These are phyloP conservation scores for Atta colombica DNA, from an alignment of 1,140 invertebrate species.

Conservation along the genomic window DNA sequence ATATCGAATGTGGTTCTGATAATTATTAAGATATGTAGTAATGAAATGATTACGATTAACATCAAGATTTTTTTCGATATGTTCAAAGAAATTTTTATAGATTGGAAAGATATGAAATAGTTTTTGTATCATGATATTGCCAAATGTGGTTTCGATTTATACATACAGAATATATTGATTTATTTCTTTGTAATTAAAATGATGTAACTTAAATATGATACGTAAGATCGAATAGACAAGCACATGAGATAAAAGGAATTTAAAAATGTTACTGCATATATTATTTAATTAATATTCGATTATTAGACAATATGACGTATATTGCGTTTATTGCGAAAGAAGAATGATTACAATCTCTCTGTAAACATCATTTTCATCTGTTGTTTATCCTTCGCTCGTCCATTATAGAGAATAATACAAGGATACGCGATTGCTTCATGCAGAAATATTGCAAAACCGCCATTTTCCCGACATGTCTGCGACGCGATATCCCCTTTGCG, in stretches of 20 bases:
- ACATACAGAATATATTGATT: background rate
- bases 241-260: background rate
- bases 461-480: constrained; percentile 8
- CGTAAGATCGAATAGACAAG: background rate
- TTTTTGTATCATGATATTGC: background rate
- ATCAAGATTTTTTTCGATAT: background rate
- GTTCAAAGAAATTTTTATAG: background rate
- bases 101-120: background rate
- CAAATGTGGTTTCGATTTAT: background rate
- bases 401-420: constrained; percentile 59
- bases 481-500: constrained; percentile 25
- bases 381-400: constrained; percentile 54
- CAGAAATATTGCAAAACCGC: constrained; percentile 33
- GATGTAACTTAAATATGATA: background rate
- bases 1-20: background rate
- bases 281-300: constrained; percentile 43
- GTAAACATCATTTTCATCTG: constrained; percentile 57
- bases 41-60: background rate
- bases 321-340: constrained; percentile 36
- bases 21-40: constrained; percentile 3
- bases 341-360: constrained; percentile 47
- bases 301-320: background rate
- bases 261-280: background rate
- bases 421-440: constrained; percentile 48
- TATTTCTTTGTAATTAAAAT: background rate